Percentiles rank a stretch among this genome's conserved stretches.
Conservation (phyloP, 2,113 vertebrate genomes). For the Poecile atricapillus region DNA sequence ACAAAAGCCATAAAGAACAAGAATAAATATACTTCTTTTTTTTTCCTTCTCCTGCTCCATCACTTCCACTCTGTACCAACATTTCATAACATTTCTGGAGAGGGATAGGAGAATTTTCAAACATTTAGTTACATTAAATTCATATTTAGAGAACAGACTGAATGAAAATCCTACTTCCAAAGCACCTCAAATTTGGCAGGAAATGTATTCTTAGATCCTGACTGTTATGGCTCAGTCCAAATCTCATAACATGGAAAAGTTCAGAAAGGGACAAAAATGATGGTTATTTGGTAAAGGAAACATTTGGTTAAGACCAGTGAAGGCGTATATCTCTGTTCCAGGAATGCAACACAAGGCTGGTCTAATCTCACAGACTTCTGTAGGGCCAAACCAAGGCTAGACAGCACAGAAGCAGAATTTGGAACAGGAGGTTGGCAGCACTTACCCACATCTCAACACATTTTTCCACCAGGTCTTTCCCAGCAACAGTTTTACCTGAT, state of each 20-base stretch:
- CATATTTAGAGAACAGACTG: background rate
- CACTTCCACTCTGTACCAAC: background rate
- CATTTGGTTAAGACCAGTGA: background rate
- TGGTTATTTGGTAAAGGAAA: background rate
- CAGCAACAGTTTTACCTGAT: slow-evolving; percentile 19
- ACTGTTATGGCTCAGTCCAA: background rate
- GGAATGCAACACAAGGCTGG: slow-evolving; percentile 23
- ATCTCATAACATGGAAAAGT: background rate
- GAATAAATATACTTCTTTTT: background rate
- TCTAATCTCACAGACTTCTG: slow-evolving; percentile 39
- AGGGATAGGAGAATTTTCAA: background rate
- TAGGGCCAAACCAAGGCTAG: slow-evolving; percentile 46
- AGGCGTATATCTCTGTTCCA: slow-evolving; percentile 16
- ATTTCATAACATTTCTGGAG: background rate
- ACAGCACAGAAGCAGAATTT: slow-evolving; percentile 52
- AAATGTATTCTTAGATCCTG: background rate
- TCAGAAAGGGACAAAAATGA: background rate
- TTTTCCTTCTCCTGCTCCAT: background rate
- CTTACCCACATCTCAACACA: slow-evolving; percentile 29
- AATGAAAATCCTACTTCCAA: background rate
- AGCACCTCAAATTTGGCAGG: background rate
- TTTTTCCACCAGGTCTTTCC: slow-evolving; percentile 42
- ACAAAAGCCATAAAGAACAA: background rate
- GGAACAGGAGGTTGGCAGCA: slow-evolving; percentile 56
- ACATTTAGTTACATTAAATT: background rate